phyloP scores from a whole-genome alignment of 2,113 vertebrate genomes.

The Octodon degus region DNA sequence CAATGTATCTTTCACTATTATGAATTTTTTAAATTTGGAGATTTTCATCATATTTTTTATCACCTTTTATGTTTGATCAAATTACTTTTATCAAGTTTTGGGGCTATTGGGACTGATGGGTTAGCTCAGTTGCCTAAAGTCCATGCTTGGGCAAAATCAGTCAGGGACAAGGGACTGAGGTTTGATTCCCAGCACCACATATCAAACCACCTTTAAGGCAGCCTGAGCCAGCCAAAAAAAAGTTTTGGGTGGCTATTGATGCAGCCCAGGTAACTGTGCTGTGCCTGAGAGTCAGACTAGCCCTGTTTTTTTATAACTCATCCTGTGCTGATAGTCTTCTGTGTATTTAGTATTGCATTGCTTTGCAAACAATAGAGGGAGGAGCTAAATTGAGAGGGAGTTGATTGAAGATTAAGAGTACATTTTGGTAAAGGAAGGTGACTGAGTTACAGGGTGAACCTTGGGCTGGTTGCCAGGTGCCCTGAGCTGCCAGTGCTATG shows the following conservation, averaged over 20 bases:
- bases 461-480: background rate
- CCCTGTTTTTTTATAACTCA: background rate
- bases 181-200: no score
- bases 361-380: background rate
- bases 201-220: no score
- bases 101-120: no score
- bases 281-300: background rate
- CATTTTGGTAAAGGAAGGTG: background rate
- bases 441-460: background rate
- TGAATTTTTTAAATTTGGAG: background rate
- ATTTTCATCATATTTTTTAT: background rate
- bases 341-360: background rate
- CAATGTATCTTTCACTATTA: background rate
- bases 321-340: background rate
- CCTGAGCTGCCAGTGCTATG: background rate
- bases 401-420: background rate
- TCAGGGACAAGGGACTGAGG: no score
- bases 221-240: no score
- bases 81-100: background rate
- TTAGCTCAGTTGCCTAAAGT: no score
- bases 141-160: no score
- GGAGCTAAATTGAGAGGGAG: background rate
- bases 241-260: background rate
- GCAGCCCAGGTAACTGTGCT: background rate
- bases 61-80: background rate